Evolutionary conservation across 2,113 vertebrate genomes (phyloP), one percentile per base, ranked within the genome.

Genomic region (Oophaga pumilio): DNA sequence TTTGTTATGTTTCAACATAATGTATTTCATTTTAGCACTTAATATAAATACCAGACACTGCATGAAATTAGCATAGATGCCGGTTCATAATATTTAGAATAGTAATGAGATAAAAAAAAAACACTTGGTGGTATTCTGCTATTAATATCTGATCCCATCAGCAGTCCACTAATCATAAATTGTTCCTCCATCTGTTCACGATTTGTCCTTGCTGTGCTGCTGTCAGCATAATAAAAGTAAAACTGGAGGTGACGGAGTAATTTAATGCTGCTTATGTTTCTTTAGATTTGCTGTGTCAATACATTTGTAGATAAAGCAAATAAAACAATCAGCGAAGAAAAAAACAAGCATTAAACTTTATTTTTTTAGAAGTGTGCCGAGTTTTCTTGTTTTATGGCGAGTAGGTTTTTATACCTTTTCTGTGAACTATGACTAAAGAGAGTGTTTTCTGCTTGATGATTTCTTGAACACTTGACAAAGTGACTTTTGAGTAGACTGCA

Each of bases 231-330:
- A 85, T 60, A 74, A 60, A 43, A 76, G 53, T 56, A 60, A 76
- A 85, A 73, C 83, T 74, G 28, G 52, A 73, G 68, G 69, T 59
- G 53, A 73, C 22, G 28, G 68, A 24, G 52, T 85, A 85, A 85
- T 85, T 57, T 85, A 85, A 74, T 85, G 69, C 20, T 13, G 20
- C 69, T 85, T 59, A 74, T 74, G 53, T 74, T 85, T 17, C 83
- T 85, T 43, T 76, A 76, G 52, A 74, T 85, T 60, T 76, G 69
- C 69, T 85, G 52, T 76, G 83, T 60, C 83, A 74, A 76, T 85
- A 85, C 22, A 76, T 85, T 85, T 76, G 53, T 82, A 82, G 80
- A 68, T 82, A 82, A 64, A 82, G n/a, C 80, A 82, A 82, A 82
- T 43, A 82, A 66, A 82, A 82, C 60, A 82, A 82, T 68, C 62